phyloP scores from a whole-genome alignment of 2,888 invertebrate species.

The Xestia xanthographa region DNA sequence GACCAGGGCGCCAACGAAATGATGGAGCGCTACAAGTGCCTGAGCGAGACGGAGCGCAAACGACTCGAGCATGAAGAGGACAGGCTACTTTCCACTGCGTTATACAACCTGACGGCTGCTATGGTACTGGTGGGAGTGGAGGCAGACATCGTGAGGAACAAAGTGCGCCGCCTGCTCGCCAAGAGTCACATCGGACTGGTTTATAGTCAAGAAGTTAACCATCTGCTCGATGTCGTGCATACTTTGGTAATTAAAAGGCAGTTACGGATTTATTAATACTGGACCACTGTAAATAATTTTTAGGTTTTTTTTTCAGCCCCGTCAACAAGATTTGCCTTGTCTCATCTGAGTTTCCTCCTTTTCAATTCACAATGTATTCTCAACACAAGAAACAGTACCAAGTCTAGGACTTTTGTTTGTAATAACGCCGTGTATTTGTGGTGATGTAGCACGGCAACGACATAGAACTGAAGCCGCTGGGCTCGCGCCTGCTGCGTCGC shows the following conservation, averaged over 20 bases:
- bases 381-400: background rate
- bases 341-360: background rate
- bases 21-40: conserved; percentile 99
- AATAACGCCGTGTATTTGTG: conserved; percentile 7
- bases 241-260: conserved; percentile 93
- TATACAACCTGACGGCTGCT: conserved; percentile 99
- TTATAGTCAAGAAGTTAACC: conserved; percentile 99
- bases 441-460: conserved; percentile 97
- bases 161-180: conserved; percentile 97
- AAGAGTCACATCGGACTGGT: conserved; percentile 99
- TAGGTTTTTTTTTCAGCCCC: background rate
- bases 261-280: background rate
- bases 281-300: background rate
- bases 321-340: background rate
- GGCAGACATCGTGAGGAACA: conserved; percentile 95
- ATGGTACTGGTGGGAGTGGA: conserved; percentile 98
- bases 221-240: conserved; percentile 97
- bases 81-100: conserved; percentile 97
- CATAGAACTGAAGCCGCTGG: conserved; percentile 98
- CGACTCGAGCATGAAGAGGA: conserved; percentile 99
- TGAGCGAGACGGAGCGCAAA: conserved; percentile 98
- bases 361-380: background rate
- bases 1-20: conserved; percentile 99
- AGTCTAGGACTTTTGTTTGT: background rate
- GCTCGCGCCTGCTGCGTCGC: conserved; percentile 98